These are phyloP conservation scores for Pterophyllum scalare DNA, from an alignment of 2,113 vertebrate genomes.

Conservation along the genomic window DNA sequence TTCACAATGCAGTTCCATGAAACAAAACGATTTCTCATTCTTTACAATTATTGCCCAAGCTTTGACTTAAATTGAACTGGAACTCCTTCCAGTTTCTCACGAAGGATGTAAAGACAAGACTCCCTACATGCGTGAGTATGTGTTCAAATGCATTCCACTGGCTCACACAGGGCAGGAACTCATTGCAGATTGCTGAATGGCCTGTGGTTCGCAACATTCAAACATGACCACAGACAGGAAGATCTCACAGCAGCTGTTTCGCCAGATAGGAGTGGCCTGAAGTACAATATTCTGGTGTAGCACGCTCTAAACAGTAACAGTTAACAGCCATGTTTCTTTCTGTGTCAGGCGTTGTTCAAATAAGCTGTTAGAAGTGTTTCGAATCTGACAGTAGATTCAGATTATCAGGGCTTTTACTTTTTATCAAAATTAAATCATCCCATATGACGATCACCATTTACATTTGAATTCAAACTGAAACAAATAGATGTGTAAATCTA, in stretches of 20 bases:
- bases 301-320: not conserved
- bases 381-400: not conserved
- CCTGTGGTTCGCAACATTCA: conserved; percentile 2
- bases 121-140: not conserved
- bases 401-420: not conserved
- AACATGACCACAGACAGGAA: not conserved
- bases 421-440: not conserved
- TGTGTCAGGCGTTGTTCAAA: not conserved
- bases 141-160: not conserved
- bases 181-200: not conserved
- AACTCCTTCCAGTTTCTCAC: not conserved
- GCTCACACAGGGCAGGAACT: not conserved
- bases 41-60: not conserved
- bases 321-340: not conserved
- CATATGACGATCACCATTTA: not conserved
- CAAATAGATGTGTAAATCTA: not conserved
- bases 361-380: not conserved
- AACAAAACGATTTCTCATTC: not conserved
- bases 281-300: not conserved
- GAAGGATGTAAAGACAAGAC: not conserved
- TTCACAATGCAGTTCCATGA: not conserved
- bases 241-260: not conserved
- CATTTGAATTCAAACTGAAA: not conserved
- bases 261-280: not conserved
- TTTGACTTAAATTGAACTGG: not conserved